These are phyloP conservation scores for Ellobius talpinus DNA, from an alignment of 2,113 vertebrate species.

Conservation along the genomic window DNA sequence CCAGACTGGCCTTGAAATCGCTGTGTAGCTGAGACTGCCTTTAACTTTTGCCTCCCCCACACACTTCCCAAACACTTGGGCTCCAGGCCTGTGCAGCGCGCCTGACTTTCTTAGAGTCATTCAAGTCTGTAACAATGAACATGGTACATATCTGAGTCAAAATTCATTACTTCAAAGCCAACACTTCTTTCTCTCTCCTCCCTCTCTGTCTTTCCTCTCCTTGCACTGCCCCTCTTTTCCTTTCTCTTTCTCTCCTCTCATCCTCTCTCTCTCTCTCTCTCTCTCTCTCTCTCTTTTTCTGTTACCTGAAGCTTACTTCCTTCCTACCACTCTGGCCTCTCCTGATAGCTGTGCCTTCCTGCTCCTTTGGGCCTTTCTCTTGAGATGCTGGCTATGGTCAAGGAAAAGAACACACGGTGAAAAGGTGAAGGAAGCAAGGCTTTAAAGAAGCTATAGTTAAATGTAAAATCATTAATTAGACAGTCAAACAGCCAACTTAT, in stretches of 20 bases:
- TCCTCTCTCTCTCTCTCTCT: no score
- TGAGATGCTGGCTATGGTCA: neutral
- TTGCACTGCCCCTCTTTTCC: neutral
- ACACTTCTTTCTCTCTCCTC: neutral
- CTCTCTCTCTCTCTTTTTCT: neutral
- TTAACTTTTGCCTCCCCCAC: neutral
- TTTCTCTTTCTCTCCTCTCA: neutral
- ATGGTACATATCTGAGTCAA: neutral
- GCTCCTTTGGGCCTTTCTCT: neutral
- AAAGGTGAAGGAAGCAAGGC: neutral
- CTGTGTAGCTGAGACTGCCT: neutral
- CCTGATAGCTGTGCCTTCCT: neutral
- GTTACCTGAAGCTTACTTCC: neutral
- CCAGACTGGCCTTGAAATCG: neutral
- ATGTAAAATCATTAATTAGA: neutral
- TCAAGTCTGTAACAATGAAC: neutral
- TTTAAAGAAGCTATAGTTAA: neutral
- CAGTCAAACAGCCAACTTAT: neutral
- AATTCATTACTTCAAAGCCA: neutral
- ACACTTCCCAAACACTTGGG: neutral
- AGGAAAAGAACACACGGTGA: neutral
- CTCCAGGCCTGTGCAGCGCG: no score
- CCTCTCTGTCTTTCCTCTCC: neutral
- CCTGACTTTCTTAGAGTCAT: neutral
- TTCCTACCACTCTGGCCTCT: neutral